A percentile compares a stretch with the other conserved stretches of the same genome.
Evolutionary conservation across 2,888 invertebrate species (phyloP).

Genomic region (Strigamia crassipes): DNA sequence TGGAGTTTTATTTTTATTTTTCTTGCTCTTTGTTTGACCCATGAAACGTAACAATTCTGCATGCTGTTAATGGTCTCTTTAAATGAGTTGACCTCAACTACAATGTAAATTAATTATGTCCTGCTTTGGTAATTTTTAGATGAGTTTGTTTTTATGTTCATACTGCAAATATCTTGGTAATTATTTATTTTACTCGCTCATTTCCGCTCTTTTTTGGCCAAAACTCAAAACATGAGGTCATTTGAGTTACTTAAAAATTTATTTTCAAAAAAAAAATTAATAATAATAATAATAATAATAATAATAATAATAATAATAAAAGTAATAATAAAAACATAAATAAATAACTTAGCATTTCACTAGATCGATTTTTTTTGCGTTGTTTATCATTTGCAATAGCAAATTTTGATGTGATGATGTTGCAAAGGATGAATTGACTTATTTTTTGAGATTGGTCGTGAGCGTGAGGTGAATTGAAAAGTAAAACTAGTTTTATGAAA

Average conservation of each 20-base stretch:
- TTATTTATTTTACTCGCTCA: slow-evolving; percentile 15
- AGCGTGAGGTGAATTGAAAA: slow-evolving; percentile 10
- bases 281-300: not conserved
- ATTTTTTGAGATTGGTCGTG: slow-evolving; percentile 21
- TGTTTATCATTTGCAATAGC: slow-evolving; percentile 16
- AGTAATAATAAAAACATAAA: not conserved
- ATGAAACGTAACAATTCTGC: not conserved
- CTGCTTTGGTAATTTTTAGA: slow-evolving; percentile 16
- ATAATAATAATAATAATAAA: not conserved
- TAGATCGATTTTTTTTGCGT: slow-evolving; percentile 2
- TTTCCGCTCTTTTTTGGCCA: not conserved
- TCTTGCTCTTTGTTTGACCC: slow-evolving; percentile 4
- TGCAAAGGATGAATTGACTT: slow-evolving; percentile 21
- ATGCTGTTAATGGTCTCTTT: slow-evolving; percentile 11
- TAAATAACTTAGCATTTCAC: not conserved
- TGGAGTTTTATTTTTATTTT: not conserved
- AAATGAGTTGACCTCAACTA: slow-evolving; percentile 1
- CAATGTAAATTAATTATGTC: slow-evolving; percentile 16
- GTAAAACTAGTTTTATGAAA: slow-evolving; percentile 16
- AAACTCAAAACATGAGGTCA: not conserved
- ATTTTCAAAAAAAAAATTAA: not conserved
- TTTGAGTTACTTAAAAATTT: not conserved
- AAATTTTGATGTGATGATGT: slow-evolving; percentile 16
- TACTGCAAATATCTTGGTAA: slow-evolving; percentile 16
- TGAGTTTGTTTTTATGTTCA: slow-evolving; percentile 4